Percentiles rank a stretch among this genome's conserved stretches.
Conservation (phyloP, 23 tunicate species). For the Styela plicata region DNA sequence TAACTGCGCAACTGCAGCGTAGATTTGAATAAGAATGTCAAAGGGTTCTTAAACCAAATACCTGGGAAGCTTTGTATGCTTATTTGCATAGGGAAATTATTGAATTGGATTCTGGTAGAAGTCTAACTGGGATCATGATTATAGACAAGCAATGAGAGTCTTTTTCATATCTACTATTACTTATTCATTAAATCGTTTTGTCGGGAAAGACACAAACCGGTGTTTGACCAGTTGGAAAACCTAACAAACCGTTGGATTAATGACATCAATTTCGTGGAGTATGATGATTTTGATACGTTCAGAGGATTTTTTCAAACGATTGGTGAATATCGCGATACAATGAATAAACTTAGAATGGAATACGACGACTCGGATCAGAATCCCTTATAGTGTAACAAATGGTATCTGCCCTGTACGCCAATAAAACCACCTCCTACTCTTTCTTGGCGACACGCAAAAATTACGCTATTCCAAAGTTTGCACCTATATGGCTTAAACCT, state of each 20-base stretch:
- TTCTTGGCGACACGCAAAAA: no score
- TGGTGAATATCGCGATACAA: background rate
- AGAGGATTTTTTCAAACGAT: background rate
- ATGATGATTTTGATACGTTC: background rate
- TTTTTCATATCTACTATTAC: background rate
- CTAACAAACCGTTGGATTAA: background rate
- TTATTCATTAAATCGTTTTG: background rate
- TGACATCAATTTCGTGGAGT: background rate
- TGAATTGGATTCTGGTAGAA: background rate
- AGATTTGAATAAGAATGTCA: constrained; percentile 2
- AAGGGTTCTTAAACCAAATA: background rate
- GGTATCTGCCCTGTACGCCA: no score
- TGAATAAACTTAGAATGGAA: background rate
- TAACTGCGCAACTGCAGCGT: background rate
- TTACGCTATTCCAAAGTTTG: no score
- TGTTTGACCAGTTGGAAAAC: background rate
- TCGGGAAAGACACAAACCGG: background rate
- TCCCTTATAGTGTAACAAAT: no score
- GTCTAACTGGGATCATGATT: background rate
- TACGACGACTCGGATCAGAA: no score
- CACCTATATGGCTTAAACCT: no score
- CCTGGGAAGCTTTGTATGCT: background rate
- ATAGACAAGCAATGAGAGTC: background rate
- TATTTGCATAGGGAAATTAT: background rate
- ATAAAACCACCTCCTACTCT: no score